A percentile compares a stretch with the other conserved stretches of the same genome.
phyloP scores from a whole-genome alignment of 2,797 vertebrate genomes.

The Mormyrops attenuatus region DNA sequence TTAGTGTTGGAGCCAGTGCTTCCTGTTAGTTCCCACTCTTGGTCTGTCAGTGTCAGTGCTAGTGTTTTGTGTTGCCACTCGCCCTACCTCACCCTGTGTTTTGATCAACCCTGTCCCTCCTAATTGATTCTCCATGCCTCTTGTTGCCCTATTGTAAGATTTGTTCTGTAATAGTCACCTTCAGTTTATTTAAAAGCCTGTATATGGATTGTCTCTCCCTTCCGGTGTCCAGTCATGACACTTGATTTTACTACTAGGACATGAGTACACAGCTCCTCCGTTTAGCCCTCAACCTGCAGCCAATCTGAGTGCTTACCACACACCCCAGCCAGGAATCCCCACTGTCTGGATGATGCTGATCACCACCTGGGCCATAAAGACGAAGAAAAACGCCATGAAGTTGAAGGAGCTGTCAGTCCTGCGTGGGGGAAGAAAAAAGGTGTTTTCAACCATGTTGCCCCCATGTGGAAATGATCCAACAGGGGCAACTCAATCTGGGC shows the following conservation, averaged over 20 bases:
- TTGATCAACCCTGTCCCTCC: background rate
- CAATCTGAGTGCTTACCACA: conserved; percentile 76
- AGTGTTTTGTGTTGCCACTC: background rate
- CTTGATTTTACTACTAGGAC: background rate
- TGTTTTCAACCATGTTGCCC: background rate
- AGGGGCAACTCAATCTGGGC: background rate
- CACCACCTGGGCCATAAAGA: conserved; percentile 91
- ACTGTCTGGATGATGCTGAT: conserved; percentile 93
- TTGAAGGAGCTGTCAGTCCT: conserved; percentile 97
- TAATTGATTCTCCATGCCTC: background rate
- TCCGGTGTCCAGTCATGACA: background rate
- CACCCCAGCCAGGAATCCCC: conserved; percentile 95
- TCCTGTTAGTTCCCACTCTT: background rate
- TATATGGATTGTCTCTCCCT: background rate
- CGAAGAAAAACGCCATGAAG: conserved; percentile 98
- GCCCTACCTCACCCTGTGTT: background rate
- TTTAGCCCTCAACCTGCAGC: background rate
- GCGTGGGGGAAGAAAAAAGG: background rate
- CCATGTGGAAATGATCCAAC: background rate
- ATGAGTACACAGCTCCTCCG: background rate
- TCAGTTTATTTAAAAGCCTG: background rate
- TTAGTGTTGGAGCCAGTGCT: background rate
- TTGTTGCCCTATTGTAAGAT: background rate
- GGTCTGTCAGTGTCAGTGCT: background rate
- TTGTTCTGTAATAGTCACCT: background rate